These are phyloP conservation scores for Drosophila mettleri DNA, from an alignment of 2,888 invertebrate species.

Conservation along the genomic window DNA sequence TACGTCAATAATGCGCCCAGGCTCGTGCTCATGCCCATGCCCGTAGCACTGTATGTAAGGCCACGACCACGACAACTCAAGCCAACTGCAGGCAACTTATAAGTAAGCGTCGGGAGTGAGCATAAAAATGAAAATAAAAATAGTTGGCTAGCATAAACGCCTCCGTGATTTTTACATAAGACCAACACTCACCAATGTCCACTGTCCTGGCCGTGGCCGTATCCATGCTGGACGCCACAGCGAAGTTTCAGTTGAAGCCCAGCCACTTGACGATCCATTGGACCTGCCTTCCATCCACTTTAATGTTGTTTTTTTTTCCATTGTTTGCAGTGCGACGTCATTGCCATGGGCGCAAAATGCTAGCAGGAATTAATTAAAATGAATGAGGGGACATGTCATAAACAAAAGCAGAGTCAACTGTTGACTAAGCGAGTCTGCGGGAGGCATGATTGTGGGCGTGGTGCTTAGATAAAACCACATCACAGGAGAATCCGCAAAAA, in stretches of 20 bases:
- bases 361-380: constrained; percentile 79
- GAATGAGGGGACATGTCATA: constrained; percentile 82
- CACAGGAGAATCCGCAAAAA: constrained; percentile 68
- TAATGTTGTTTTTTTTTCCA: constrained; percentile 36
- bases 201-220: constrained; percentile 14
- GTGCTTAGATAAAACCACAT: constrained; percentile 73
- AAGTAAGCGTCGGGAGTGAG: constrained; percentile 55
- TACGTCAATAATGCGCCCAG: constrained; percentile 70
- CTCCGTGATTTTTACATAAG: constrained; percentile 78
- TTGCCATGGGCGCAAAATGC: constrained; percentile 76
- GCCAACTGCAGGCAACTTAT: constrained; percentile 56
- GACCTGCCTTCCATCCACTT: constrained; percentile 26
- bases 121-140: constrained; percentile 76
- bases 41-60: constrained; percentile 1
- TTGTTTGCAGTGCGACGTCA: constrained; percentile 76
- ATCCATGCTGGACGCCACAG: constrained; percentile 12
- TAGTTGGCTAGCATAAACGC: constrained; percentile 78
- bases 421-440: constrained; percentile 70
- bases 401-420: constrained; percentile 77
- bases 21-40: background rate
- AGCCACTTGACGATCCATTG: constrained; percentile 38
- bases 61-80: constrained; percentile 43
- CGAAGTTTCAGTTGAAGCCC: constrained; percentile 24
- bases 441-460: constrained; percentile 46
- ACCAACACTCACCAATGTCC: constrained; percentile 36